Conservation (phyloP, 2,113 vertebrate species). For the Plectropomus leopardus region DNA sequence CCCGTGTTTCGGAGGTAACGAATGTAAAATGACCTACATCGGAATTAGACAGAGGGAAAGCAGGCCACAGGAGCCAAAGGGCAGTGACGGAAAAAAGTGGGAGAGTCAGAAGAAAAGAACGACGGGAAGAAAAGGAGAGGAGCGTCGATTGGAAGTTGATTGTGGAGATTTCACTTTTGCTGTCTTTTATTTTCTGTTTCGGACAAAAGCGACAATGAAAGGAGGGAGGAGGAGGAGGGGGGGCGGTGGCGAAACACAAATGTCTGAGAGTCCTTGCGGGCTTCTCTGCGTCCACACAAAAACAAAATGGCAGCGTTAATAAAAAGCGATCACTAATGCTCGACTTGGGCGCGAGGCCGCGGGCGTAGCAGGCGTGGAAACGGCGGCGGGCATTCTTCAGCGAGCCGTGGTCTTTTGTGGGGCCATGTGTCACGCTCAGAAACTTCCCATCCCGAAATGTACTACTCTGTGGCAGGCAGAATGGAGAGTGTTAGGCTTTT, state of each 20-base stretch:
- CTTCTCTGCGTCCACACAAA: constrained; percentile 87
- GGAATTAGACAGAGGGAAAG: constrained; percentile 88
- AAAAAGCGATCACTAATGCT: constrained; percentile 92
- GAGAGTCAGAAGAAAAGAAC: constrained; percentile 47
- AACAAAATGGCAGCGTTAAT: constrained; percentile 94
- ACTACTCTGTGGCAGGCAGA: constrained; percentile 82
- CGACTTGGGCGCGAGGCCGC: constrained; percentile 91
- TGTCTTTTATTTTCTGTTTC: constrained; percentile 76
- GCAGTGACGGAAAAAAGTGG: constrained; percentile 15
- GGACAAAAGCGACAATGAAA: constrained; percentile 77
- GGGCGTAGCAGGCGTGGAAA: constrained; percentile 89
- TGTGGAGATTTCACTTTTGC: constrained; percentile 89
- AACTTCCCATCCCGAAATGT: constrained; percentile 86
- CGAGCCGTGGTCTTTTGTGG: constrained; percentile 90
- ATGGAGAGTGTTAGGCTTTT: constrained; percentile 91
- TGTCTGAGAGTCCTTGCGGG: constrained; percentile 84
- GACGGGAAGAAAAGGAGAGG: constrained; percentile 47
- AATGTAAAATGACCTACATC: constrained; percentile 91
- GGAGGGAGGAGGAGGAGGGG: constrained; percentile 67
- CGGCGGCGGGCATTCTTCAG: constrained; percentile 83
- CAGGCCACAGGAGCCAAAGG: constrained; percentile 77
- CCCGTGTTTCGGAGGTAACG: constrained; percentile 83
- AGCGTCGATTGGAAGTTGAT: constrained; percentile 89
- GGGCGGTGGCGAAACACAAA: constrained; percentile 6
- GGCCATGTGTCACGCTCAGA: constrained; percentile 88